phyloP scores from a whole-genome alignment of 1,140 invertebrate genomes.

The Drosophila sulfurigaster region DNA sequence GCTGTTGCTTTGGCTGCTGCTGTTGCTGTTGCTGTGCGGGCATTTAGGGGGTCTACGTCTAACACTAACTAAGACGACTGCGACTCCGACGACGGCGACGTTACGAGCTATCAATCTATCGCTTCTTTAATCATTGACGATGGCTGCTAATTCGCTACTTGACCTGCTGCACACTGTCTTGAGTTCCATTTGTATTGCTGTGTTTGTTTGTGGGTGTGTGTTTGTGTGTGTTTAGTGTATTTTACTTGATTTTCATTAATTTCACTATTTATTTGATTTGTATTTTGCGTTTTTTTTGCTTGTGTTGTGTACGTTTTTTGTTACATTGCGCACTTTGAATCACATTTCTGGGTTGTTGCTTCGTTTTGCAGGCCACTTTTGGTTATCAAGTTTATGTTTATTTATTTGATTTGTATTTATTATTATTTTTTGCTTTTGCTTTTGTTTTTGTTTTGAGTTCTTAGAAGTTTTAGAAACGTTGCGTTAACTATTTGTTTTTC shows the following conservation, averaged over 20 bases:
- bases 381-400: constrained; percentile 48
- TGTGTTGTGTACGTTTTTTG: constrained; percentile 58
- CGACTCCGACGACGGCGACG: constrained; percentile 33
- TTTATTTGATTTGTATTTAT: constrained; percentile 24
- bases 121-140: constrained; percentile 71
- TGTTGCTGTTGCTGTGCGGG: constrained; percentile 46
- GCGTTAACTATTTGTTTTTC: constrained; percentile 75
- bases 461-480: constrained; percentile 70
- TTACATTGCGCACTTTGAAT: constrained; percentile 78
- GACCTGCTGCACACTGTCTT: constrained; percentile 60
- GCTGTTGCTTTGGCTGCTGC: constrained; percentile 30
- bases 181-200: constrained; percentile 69
- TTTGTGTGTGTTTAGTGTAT: constrained; percentile 22
- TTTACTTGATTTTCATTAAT: constrained; percentile 20
- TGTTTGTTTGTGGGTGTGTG: constrained; percentile 7
- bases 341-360: constrained; percentile 72
- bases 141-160: constrained; percentile 68
- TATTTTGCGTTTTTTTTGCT: constrained; percentile 13
- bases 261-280: constrained; percentile 4
- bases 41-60: constrained; percentile 50
- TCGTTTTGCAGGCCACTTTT: constrained; percentile 78
- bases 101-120: constrained; percentile 33
- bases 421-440: constrained; percentile 17
- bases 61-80: constrained; percentile 67
- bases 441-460: constrained; percentile 42